Evolutionary conservation across 2,797 vertebrate genomes (phyloP).

Genomic region (Cossypha caffra): DNA sequence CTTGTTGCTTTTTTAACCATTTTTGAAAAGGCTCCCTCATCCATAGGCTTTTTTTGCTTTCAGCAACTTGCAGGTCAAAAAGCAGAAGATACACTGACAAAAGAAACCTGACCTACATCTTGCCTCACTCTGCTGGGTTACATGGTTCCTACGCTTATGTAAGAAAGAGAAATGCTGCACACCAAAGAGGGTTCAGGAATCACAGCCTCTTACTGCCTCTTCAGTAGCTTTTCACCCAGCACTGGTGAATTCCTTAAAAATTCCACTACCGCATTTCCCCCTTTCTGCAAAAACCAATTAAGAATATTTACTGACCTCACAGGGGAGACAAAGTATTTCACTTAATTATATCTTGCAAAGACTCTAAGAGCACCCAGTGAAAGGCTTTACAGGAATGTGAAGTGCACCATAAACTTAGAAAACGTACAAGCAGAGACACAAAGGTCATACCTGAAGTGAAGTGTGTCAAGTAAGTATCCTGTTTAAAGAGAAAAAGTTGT

Average conservation of each 20-base stretch:
- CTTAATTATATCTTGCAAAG: conserved; percentile 3
- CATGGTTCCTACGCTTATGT: not conserved
- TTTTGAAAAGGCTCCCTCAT: conserved; percentile 16
- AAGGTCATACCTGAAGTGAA: not conserved
- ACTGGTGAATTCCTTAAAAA: not conserved
- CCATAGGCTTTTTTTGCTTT: not conserved
- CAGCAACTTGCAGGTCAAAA: conserved; percentile 7
- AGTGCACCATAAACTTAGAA: not conserved
- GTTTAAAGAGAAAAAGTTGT: not conserved
- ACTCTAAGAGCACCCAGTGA: not conserved
- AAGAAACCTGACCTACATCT: not conserved
- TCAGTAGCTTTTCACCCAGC: not conserved
- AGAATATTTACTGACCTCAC: not conserved
- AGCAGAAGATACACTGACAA: not conserved
- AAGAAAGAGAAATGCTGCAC: not conserved
- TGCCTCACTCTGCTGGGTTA: not conserved
- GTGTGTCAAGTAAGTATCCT: not conserved
- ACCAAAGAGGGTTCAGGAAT: not conserved
- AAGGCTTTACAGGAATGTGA: not conserved
- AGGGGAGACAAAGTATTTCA: not conserved
- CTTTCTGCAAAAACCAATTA: not conserved
- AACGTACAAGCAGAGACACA: not conserved
- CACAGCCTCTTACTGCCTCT: not conserved
- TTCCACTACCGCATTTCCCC: not conserved
- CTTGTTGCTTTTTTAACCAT: not conserved